A percentile compares a stretch with the other conserved stretches of the same genome.
These are phyloP conservation scores for Chloropsis cyanopogon DNA, from an alignment of 2,113 vertebrate species.

Conservation along the genomic window DNA sequence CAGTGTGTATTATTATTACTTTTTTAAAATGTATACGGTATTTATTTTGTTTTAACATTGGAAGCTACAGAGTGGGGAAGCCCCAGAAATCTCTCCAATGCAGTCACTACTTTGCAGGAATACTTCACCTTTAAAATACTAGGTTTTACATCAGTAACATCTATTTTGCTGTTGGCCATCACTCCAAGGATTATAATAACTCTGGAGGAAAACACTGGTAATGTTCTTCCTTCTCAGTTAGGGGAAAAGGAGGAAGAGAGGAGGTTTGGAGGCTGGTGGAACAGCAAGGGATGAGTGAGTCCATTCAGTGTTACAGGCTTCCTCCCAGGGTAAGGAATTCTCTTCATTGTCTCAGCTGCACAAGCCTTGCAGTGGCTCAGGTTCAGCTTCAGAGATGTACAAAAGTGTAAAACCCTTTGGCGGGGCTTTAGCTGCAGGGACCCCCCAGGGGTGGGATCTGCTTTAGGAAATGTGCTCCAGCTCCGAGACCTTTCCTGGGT, in stretches of 20 bases:
- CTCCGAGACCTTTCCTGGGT: background rate
- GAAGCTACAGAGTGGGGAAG: slow-evolving; percentile 67
- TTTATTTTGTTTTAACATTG: slow-evolving; percentile 61
- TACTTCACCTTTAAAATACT: slow-evolving; percentile 57
- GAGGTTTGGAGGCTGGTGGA: background rate
- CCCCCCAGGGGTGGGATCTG: background rate
- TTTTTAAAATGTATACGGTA: slow-evolving; percentile 53
- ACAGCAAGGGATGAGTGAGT: slow-evolving; percentile 23
- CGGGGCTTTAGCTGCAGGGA: background rate
- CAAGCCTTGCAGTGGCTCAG: slow-evolving; percentile 53
- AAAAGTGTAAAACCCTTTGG: background rate
- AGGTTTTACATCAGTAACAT: slow-evolving; percentile 50
- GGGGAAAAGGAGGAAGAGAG: background rate
- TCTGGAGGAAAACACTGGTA: slow-evolving; percentile 43
- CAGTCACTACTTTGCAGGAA: slow-evolving; percentile 61
- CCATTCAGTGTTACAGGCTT: background rate
- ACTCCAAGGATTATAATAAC: slow-evolving; percentile 22
- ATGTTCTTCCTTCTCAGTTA: slow-evolving; percentile 37
- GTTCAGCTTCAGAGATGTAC: slow-evolving; percentile 41
- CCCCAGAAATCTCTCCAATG: slow-evolving; percentile 52
- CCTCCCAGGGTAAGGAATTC: slow-evolving; percentile 1
- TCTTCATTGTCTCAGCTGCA: slow-evolving; percentile 41
- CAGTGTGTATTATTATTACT: slow-evolving; percentile 62
- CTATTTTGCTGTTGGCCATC: slow-evolving; percentile 46
- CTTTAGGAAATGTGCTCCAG: background rate